phyloP scores from a whole-genome alignment of 2,113 vertebrate species.

The Argyrosomus japonicus region DNA sequence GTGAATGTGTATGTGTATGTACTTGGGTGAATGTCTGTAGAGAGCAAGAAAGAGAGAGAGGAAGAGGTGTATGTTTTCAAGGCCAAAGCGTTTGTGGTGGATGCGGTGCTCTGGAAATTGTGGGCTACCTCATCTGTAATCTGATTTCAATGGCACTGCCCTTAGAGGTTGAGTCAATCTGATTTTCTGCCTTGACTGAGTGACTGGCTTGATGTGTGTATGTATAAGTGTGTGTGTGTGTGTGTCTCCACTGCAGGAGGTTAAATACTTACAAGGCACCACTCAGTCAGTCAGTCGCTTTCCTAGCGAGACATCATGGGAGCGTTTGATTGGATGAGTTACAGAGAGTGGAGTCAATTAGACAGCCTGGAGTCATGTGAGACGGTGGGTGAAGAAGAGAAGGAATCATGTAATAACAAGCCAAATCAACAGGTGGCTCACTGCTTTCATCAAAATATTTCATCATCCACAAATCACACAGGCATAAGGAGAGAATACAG shows the following conservation, averaged over 20 bases:
- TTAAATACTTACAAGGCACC: conserved; percentile 80
- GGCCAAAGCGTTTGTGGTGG: conserved; percentile 79
- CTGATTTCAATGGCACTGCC: conserved; percentile 82
- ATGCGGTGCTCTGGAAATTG: conserved; percentile 76
- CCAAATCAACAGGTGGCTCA: conserved; percentile 62
- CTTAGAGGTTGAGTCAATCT: conserved; percentile 82
- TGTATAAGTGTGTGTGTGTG: conserved; percentile 29
- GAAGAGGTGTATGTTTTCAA: conserved; percentile 82
- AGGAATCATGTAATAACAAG: conserved; percentile 16
- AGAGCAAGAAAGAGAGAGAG: conserved; percentile 33
- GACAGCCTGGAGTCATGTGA: conserved; percentile 74
- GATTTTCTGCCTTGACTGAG: conserved; percentile 80
- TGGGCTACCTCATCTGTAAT: conserved; percentile 79
- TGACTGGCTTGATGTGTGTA: conserved; percentile 64
- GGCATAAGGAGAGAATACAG: not conserved
- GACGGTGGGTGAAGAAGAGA: conserved; percentile 30
- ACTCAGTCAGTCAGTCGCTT: conserved; percentile 74
- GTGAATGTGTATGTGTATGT: conserved; percentile 39
- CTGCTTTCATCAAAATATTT: conserved; percentile 40
- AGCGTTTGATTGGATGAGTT: conserved; percentile 76
- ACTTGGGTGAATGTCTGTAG: conserved; percentile 32
- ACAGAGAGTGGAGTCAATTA: conserved; percentile 74
- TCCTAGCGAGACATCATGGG: conserved; percentile 69
- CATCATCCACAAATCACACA: conserved; percentile 14
- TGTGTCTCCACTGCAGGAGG: conserved; percentile 69